Base-by-base conservation (phyloP, 1,140 invertebrate genomes). In the Aphidius gifuensis region DNA sequence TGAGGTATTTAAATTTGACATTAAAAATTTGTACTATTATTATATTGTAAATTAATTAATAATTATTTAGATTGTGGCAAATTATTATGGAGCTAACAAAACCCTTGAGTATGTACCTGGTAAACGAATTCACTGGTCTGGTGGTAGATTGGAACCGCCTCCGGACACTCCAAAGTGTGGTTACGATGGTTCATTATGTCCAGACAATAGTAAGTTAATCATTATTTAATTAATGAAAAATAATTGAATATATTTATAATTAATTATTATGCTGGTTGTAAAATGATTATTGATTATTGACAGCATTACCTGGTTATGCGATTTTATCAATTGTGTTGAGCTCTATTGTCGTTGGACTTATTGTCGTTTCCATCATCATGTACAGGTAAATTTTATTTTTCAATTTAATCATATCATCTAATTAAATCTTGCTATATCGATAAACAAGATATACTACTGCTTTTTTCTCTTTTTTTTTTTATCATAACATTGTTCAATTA, bases 181-280 rank as follows among this genome's bases (percentile, higher is more conserved):
- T 46, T 98, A 93, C 77, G 95, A 98, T 75, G 88, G 89, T 38
- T 90, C 92, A 0, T 85, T 94, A 53, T 99, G 96, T 75, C 88
- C 88, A 6, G 86, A 89, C 76, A 88, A 86, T 69, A 86, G 86
- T 87, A 75, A 84, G 85, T 66, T 3, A 32, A 32, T 32, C 4
- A 55, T 40, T 16, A 16, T 16, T 16, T 49, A 39, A 58, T 49
- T 3, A 6, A 32, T 7, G 6, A 21, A 32, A 23, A 21, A n/a
- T n/a, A 50, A 8, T 16, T 21, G 4, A 5, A 23, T 49, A 11
- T 9, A 9, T 7, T 0, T 21, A 58, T 32, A 45, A 1, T 9
- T 38, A n/a, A n/a, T 46, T 58, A 58, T 47, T 11, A 58, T 11
- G 42, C 42, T 56, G 32, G 43, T 44, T 40, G n/a, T 16, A n/a